Conservation (phyloP, 2,888 invertebrate genomes). For the Drosophila monieri region DNA sequence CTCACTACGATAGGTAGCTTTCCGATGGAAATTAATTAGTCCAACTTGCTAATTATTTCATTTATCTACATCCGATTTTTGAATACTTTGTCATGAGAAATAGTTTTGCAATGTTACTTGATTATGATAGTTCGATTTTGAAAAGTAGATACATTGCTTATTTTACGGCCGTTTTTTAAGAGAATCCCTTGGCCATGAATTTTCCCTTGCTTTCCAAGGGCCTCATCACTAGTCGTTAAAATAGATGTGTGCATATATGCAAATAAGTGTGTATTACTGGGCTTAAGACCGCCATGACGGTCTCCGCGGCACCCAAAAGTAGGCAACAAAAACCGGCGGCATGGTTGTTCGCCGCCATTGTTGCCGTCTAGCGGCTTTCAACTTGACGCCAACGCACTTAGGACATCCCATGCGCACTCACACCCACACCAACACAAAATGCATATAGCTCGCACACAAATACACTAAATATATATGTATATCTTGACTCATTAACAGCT, state of each 20-base stretch:
- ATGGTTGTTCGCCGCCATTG: slow-evolving; percentile 46
- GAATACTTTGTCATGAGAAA: neutral
- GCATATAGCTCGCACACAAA: slow-evolving; percentile 9
- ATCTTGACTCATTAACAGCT: slow-evolving; percentile 73
- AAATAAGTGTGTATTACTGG: slow-evolving; percentile 1
- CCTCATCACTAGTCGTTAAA: slow-evolving; percentile 37
- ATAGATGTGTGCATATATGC: slow-evolving; percentile 14
- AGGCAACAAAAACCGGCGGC: slow-evolving; percentile 59
- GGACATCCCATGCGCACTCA: slow-evolving; percentile 28
- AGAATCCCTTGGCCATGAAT: slow-evolving; percentile 29
- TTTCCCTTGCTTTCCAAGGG: slow-evolving; percentile 1
- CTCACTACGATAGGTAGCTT: neutral
- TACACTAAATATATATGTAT: slow-evolving; percentile 7
- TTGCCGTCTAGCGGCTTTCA: slow-evolving; percentile 46
- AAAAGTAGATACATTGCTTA: neutral
- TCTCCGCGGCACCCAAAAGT: slow-evolving; percentile 58
- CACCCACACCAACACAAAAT: slow-evolving; percentile 8
- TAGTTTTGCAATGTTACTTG: neutral
- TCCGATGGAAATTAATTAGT: neutral
- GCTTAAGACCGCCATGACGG: slow-evolving; percentile 19
- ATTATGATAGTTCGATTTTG: neutral
- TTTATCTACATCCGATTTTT: neutral
- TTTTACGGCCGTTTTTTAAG: neutral
- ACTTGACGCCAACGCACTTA: slow-evolving; percentile 64
- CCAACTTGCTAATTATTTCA: neutral